Evolutionary conservation across 2,113 vertebrate species (phyloP).

Genomic region (Pterocles gutturalis): DNA sequence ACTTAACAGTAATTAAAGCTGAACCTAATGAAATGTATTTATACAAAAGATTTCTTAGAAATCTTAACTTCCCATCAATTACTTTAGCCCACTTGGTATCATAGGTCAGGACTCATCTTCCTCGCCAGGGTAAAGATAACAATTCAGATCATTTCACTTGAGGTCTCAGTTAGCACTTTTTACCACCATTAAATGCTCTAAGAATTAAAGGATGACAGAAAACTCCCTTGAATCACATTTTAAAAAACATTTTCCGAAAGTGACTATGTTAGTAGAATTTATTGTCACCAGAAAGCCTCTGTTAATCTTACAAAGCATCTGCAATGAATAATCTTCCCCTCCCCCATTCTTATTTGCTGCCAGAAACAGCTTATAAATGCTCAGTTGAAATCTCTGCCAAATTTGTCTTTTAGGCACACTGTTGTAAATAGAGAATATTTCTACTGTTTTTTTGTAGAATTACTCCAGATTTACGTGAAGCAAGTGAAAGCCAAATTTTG

Average conservation of each 20-base stretch:
- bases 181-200: neutral
- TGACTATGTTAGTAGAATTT: slow-evolving; percentile 33
- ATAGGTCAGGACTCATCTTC: neutral
- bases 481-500: neutral
- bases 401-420: slow-evolving; percentile 50
- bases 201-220: slow-evolving; percentile 25
- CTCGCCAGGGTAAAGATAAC: neutral
- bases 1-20: neutral
- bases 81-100: neutral
- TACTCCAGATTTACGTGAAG: neutral
- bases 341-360: slow-evolving; percentile 61
- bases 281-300: slow-evolving; percentile 64
- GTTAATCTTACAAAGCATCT: slow-evolving; percentile 69
- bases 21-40: neutral
- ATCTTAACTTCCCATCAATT: neutral
- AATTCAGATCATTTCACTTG: neutral
- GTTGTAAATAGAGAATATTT: slow-evolving; percentile 24
- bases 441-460: slow-evolving; percentile 13
- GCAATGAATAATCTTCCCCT: slow-evolving; percentile 67
- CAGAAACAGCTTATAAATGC: slow-evolving; percentile 69
- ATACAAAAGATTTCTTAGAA: neutral
- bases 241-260: slow-evolving; percentile 35
- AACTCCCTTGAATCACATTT: slow-evolving; percentile 3
- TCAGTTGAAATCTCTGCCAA: slow-evolving; percentile 30
- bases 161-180: neutral